Conservation (phyloP, 2,113 vertebrate species). For the Cervus canadensis region DNA sequence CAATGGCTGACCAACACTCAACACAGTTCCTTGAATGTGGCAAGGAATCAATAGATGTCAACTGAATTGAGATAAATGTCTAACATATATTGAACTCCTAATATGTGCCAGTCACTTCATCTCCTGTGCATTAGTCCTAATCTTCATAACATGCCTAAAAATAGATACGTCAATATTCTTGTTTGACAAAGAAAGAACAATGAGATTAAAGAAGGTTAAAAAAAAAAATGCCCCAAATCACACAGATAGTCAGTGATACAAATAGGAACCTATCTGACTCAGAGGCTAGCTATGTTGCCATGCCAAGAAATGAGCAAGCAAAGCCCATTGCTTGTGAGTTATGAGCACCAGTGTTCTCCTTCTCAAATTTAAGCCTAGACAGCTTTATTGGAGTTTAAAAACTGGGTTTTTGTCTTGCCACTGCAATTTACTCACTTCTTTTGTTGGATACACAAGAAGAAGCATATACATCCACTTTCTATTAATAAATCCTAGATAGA, state of each 20-base stretch:
- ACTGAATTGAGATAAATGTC: background rate
- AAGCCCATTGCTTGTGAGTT: background rate
- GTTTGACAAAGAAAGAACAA: background rate
- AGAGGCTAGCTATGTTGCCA: background rate
- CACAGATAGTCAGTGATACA: background rate
- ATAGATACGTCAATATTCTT: background rate
- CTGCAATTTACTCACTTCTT: background rate
- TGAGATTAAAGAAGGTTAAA: background rate
- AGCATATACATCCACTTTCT: background rate
- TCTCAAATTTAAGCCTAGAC: background rate
- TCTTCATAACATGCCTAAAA: background rate
- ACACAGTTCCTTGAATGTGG: background rate
- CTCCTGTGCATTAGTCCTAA: background rate
- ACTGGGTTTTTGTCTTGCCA: background rate
- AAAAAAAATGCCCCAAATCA: background rate
- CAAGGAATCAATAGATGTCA: background rate
- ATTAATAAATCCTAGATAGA: background rate
- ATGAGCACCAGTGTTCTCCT: background rate
- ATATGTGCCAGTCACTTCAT: background rate
- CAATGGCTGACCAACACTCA: background rate
- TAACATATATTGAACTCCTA: background rate
- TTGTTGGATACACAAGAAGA: background rate
- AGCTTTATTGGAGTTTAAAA: background rate
- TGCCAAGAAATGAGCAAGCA: background rate
- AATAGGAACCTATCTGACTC: background rate